phyloP scores from a whole-genome alignment of 2,113 vertebrate genomes.

The Piaya cayana region DNA sequence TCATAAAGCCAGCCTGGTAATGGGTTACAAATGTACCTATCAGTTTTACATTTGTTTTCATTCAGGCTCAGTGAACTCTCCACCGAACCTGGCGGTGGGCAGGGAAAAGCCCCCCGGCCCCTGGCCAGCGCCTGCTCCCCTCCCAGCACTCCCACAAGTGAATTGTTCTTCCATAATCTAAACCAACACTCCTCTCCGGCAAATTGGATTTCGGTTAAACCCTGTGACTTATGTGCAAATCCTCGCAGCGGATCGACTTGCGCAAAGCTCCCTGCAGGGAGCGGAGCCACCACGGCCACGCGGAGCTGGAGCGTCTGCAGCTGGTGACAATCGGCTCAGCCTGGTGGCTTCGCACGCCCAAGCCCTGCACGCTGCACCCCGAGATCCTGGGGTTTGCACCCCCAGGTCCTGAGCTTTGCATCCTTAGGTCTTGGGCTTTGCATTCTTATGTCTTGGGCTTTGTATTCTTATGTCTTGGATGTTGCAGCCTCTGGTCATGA shows the following conservation, averaged over 20 bases:
- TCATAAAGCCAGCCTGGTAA: constrained; percentile 62
- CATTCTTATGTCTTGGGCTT: background rate
- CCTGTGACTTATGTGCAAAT: constrained; percentile 62
- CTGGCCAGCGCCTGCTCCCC: background rate
- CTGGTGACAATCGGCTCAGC: background rate
- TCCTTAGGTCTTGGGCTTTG: background rate
- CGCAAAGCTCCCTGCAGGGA: constrained; percentile 40
- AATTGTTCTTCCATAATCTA: constrained; percentile 68
- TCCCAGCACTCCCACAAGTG: background rate
- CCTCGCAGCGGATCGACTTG: constrained; percentile 50
- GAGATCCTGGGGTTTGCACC: background rate
- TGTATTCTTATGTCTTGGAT: background rate
- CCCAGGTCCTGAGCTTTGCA: background rate
- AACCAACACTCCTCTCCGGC: constrained; percentile 60
- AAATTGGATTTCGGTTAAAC: constrained; percentile 35
- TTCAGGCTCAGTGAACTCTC: constrained; percentile 47
- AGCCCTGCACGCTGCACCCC: no score
- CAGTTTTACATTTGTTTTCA: constrained; percentile 69
- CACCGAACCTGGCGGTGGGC: background rate
- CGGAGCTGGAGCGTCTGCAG: background rate
- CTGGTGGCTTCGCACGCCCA: background rate
- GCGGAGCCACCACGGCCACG: background rate
- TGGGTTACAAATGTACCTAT: constrained; percentile 72
- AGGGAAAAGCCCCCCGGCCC: background rate
- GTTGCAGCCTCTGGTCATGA: background rate